phyloP scores from a whole-genome alignment of 37 sponge, comb jelly and placozoan species.

The Beroe forskalii region DNA sequence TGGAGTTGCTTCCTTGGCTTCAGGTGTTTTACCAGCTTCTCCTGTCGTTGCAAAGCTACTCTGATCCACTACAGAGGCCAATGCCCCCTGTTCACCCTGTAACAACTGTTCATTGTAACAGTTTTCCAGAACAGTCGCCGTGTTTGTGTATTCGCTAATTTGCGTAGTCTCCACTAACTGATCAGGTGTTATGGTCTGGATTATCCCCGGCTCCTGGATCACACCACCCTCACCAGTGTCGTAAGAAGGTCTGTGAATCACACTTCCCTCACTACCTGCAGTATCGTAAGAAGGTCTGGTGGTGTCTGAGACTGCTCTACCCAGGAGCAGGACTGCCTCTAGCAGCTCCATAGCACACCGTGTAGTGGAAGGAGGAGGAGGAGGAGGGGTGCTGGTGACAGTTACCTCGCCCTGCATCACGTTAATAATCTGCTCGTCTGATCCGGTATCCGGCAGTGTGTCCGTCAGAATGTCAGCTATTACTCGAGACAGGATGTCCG shows the following conservation, averaged over 20 bases:
- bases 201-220: background rate
- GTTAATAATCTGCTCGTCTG: constrained; percentile 40
- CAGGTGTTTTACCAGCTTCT: background rate
- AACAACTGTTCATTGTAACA: too few species aligned
- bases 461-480: constrained; percentile 44
- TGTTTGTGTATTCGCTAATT: too few species aligned
- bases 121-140: too few species aligned
- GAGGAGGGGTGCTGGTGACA: constrained; percentile 15
- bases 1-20: background rate
- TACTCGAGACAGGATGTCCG: constrained; percentile 3
- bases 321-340: background rate
- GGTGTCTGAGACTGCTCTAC: background rate
- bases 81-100: background rate
- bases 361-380: background rate
- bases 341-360: constrained; percentile 18
- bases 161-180: background rate
- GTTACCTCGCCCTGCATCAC: constrained; percentile 35
- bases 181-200: background rate
- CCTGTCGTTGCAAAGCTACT: background rate
- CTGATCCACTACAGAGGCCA: background rate
- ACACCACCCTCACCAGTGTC: background rate
- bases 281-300: background rate
- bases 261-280: background rate
- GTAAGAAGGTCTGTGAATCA: background rate
- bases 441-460: background rate